Evolutionary conservation across 92 coral and sea anemone genomes (phyloP).

Genomic region (Siderastrea siderea): DNA sequence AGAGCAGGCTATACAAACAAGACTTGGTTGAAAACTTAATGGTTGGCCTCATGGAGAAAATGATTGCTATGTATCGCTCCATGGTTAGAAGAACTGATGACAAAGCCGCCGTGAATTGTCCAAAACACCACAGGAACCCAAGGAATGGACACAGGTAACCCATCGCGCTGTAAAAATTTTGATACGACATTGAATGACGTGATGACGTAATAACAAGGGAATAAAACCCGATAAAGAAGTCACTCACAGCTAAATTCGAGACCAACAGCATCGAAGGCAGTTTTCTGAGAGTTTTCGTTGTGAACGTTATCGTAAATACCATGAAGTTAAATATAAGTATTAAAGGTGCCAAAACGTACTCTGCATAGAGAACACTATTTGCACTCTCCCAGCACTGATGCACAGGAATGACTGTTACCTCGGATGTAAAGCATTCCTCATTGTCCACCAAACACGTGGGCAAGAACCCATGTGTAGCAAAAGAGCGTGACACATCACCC

Average conservation of each 20-base stretch:
- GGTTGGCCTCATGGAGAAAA: constrained; percentile 77
- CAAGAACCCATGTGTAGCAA: constrained; percentile 76
- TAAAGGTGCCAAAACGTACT: constrained; percentile 66
- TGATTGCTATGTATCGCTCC: constrained; percentile 78
- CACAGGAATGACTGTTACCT: constrained; percentile 54
- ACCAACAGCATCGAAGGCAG: constrained; percentile 72
- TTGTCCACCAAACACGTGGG: constrained; percentile 54
- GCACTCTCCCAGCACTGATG: constrained; percentile 86
- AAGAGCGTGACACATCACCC: constrained; percentile 30
- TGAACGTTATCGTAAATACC: constrained; percentile 44
- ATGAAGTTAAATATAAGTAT: constrained; percentile 66
- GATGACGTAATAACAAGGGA: constrained; percentile 58
- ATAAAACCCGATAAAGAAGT: constrained; percentile 66
- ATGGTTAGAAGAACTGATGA: constrained; percentile 73
- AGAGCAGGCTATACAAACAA: constrained; percentile 39
- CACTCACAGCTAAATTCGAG: constrained; percentile 80
- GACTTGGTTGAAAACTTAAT: constrained; percentile 41
- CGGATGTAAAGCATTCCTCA: constrained; percentile 63
- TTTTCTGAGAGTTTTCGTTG: constrained; percentile 60
- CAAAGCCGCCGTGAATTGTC: constrained; percentile 60
- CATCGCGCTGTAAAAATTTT: constrained; percentile 23
- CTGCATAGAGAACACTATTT: constrained; percentile 66
- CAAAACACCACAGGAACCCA: constrained; percentile 80
- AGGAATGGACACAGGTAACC: constrained; percentile 53
- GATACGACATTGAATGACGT: constrained; percentile 69